Evolutionary conservation across 2,888 invertebrate genomes (phyloP), one percentile per base, ranked within the genome.

Genomic region (Amiota minor): DNA sequence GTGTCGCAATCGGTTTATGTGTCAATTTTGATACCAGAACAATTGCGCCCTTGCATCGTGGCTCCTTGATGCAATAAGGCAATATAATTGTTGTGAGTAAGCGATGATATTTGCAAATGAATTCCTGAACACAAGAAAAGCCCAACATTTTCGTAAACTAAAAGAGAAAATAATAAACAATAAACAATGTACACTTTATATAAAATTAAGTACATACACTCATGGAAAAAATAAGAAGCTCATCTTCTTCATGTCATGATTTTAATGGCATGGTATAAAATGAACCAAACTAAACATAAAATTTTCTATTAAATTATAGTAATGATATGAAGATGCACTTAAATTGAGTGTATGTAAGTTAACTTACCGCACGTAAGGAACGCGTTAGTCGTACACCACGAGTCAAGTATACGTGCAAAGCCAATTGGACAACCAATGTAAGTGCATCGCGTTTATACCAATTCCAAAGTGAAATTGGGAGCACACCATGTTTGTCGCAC

Each of bases 41-140:
- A 65, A 95, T 91, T 77, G 95, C 92, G 1, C 91, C 91, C 55
- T 91, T 91, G 67, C 87, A 88, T 16, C 81, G 80, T 0, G 88
- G 88, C 47, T 88, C 82, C 90, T 91, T 77, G 89, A 92, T 46
- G 92, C 91, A 93, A 89, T 86, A 93, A 89, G 55, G 93, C 90
- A 84, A 93, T 90, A 81, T 94, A 90, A 89, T 92, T 91, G 94
- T 93, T 10, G 95, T 89, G 23, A 94, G 91, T 79, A 94, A 91
- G 71, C 93, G 93, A 55, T 93, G 92, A 81, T 95, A 94, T 86
- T 94, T 93, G 0, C 91, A 91, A 72, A 94, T 90, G 72, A 94
- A 94, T 84, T 95, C 93, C 82, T 93, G 92, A 10, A 93, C 92
- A 53, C 93, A 93, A 23, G 92, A 91, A 81, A 93, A 95, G 0